Percentiles rank a stretch among this genome's conserved stretches.
Evolutionary conservation across 64 coral and sea anemone species (phyloP).

Genomic region (Montipora foliosa): DNA sequence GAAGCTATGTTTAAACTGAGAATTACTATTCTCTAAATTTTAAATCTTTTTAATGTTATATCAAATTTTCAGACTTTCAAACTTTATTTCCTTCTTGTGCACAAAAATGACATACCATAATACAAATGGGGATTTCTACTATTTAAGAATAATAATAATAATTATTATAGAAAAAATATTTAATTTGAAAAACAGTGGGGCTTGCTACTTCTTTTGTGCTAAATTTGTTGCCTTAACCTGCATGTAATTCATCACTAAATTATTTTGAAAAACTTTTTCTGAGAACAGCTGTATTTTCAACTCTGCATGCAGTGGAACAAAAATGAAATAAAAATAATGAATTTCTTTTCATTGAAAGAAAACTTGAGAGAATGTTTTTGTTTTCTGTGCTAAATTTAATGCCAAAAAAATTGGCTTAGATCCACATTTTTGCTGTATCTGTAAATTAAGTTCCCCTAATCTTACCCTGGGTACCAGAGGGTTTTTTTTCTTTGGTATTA

Average conservation of each 20-base stretch:
- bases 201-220: not conserved
- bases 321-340: no score
- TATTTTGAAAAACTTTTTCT: no score
- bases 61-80: not conserved
- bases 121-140: not conserved
- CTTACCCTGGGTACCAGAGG: no score
- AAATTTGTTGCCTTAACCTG: not conserved
- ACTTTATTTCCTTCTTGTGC: not conserved
- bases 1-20: not conserved
- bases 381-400: no score
- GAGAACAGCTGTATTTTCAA: not conserved
- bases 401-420: no score
- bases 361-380: no score
- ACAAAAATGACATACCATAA: not conserved
- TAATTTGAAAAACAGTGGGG: not conserved
- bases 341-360: no score
- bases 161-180: not conserved
- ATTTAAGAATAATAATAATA: slow-evolving; percentile 17
- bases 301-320: no score
- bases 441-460: no score
- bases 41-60: slow-evolving; percentile 19
- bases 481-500: no score
- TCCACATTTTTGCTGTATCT: no score
- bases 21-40: slow-evolving; percentile 5
- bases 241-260: not conserved